Conservation (phyloP, 2,797 vertebrate species). For the Setipinna tenuifilis region DNA sequence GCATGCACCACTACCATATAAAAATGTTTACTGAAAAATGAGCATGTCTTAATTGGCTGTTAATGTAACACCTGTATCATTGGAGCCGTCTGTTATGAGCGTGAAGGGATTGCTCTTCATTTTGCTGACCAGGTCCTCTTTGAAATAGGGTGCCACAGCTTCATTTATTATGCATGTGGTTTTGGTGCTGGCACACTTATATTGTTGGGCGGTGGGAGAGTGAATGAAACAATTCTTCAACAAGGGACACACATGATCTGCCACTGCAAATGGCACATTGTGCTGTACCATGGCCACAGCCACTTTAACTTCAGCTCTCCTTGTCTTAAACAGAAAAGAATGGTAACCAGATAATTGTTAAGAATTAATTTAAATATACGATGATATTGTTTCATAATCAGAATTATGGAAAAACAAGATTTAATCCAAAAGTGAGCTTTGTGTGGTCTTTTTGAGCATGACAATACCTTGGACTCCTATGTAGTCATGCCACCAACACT, state of each 20-base stretch:
- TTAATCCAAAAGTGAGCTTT: no score
- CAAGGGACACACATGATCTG: constrained; percentile 32
- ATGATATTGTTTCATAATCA: not conserved
- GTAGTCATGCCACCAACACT: constrained; percentile 39
- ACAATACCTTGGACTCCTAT: constrained; percentile 31
- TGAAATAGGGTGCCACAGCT: no score
- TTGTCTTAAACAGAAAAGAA: no score
- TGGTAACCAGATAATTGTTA: constrained; percentile 16
- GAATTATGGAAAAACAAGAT: no score
- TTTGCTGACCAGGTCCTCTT: constrained; percentile 35
- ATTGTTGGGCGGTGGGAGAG: not conserved
- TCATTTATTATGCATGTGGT: no score
- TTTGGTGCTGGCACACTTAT: no score
- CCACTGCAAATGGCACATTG: constrained; percentile 35
- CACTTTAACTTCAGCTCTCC: constrained; percentile 35
- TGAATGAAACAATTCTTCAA: not conserved
- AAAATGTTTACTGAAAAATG: no score
- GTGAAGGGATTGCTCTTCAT: constrained; percentile 48
- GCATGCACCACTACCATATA: not conserved
- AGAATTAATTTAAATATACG: constrained; percentile 6
- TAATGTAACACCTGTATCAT: constrained; percentile 38
- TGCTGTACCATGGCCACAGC: constrained; percentile 37
- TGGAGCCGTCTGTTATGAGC: constrained; percentile 45
- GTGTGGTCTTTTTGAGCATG: not conserved
- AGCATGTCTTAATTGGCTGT: not conserved